Conservation (phyloP, 1,140 invertebrate species). For the Anastrepha obliqua region DNA sequence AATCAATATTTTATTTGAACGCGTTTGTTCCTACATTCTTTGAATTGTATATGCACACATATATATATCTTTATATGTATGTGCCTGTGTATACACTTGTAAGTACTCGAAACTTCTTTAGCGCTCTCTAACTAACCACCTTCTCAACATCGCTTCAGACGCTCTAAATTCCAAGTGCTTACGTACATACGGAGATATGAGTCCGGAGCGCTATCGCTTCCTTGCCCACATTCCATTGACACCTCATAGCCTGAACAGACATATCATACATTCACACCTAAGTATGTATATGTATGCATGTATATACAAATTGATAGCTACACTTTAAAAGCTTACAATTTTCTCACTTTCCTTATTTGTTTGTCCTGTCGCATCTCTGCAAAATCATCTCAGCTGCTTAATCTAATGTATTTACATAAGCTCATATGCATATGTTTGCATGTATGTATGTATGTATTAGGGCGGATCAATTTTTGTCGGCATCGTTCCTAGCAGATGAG, state of each 20-base stretch:
- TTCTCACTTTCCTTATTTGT: neutral
- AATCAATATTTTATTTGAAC: neutral
- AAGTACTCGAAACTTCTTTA: neutral
- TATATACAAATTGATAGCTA: neutral
- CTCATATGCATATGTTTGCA: neutral
- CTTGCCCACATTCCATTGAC: neutral
- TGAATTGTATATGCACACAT: neutral
- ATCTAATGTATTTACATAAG: neutral
- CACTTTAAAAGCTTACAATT: neutral
- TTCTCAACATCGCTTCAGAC: neutral
- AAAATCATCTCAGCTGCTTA: neutral
- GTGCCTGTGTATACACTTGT: neutral
- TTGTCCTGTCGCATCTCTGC: neutral
- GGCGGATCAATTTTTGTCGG: no score
- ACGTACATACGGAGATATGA: neutral
- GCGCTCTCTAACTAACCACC: neutral
- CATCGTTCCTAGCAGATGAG: no score
- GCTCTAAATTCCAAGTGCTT: neutral
- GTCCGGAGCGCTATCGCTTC: neutral
- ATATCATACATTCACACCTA: neutral
- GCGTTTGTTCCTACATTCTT: neutral
- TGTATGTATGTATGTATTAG: neutral
- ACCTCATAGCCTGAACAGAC: neutral
- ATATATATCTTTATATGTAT: neutral
- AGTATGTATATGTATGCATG: neutral